Base-by-base conservation (phyloP, 2,113 vertebrate species). In the Mobula hypostoma region DNA sequence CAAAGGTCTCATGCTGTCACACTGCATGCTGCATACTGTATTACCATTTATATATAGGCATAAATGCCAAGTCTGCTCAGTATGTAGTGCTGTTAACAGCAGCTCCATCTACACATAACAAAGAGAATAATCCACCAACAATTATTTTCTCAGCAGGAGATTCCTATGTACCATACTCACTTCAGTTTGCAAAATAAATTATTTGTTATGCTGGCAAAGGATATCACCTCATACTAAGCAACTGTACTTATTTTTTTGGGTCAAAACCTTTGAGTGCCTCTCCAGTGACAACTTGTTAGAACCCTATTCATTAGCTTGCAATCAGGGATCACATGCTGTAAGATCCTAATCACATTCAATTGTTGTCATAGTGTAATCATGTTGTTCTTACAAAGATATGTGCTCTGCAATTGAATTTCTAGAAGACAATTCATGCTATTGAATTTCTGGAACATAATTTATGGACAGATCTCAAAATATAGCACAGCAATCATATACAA, bases 31-130 rank as follows among this genome's bases (percentile, higher is more conserved):
- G 66, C 66, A 92, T 72, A 48, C 17, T 48, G 68, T 12, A 40
- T 72, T 72, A 92, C 68, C 66, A 92, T 92, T 92, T 92, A 92
- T 70, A 70, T 48, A 92, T 27, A 72, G 32, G 90, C 40, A 92
- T 72, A 92, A 72, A 92, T 92, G n/a, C 90, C 90, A 48, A 92
- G 66, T 72, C 61, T 92, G 70, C 90, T 40, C 68, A 74, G 68
- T 74, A 72, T 72, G 68, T 27, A 72, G 68, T 36, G 7, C 17
- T 72, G 68, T 5, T 68, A 72, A 14, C 36, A 92, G 68, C 21
- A 32, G 40, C 68, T 72, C 68, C 90, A 72, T 63, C 66, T 48
- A 92, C n/a, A 92, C 21, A 72, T 92, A 24, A 70, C 68, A 92
- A 92, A 92, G 66, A 5, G 66, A 92, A 72, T 92, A 70, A 92